Evolutionary conservation across 2,888 invertebrate genomes (phyloP), one percentile per base, ranked within the genome.

Genomic region (Sericinus montela): DNA sequence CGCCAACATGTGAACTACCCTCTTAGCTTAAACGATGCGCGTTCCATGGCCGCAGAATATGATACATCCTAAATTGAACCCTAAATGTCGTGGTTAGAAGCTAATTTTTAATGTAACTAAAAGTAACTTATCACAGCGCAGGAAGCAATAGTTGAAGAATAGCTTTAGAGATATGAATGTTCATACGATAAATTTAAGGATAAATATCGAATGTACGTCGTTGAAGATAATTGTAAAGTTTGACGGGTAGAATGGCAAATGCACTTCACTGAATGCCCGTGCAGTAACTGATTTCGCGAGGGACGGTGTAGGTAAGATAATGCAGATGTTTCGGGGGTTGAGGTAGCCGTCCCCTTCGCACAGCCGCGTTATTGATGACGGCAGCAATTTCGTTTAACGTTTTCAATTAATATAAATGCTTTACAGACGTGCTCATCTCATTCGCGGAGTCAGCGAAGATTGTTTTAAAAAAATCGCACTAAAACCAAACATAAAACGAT

Each of bases 1-100:
- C 76, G 83, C 78, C 83, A 79, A 87, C 86, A 87, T 85, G 86
- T 72, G 85, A 86, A 85, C 84, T 86, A 85, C 87, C 87, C 87
- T 86, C 85, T 84, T 77, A 77, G 79, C 82, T 80, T 82, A 82
- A 84, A 80, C 85, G 80, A 75, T 69, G 68, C 74, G 69, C 66
- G 61, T 65, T 71, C 60, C 60, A 59, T 56, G 63, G 60, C 60
- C 65, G 58, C 56, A 60, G 30, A 4, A 10, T 19, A 1, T 7
- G 3, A 16, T 5, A 6, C 58, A 54, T 48, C 16, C 55, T 13
- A 78, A 66, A 62, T 44, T 55, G 43, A 54, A 65, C 60, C 65
- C 51, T 70, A 54, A 46, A 4, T 1, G 23, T 3, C 0, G 1
- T 0, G 10, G 58, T 66, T 46, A 58, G 57, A 57, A 53, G 34